Evolutionary conservation across 2,797 vertebrate species (phyloP), one percentile per base, ranked within the genome.

Genomic region (Lutjanus campechanus): DNA sequence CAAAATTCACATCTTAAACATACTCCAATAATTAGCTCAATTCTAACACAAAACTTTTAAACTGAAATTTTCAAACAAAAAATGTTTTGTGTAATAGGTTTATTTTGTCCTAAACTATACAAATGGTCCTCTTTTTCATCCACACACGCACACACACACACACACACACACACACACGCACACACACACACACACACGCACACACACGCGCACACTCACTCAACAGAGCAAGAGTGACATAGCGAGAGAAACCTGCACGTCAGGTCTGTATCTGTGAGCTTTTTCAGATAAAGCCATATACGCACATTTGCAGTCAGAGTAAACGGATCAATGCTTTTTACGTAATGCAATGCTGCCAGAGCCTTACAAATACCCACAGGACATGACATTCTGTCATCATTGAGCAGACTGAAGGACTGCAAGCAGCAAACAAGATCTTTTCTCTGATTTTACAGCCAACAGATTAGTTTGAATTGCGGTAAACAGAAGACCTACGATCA

Each of bases 291-390:
- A 91, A 49, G 67, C 50, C 76, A 84, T 63, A 73, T 89, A 77
- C 90, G 90, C 16, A 90, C 82, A 81, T 91, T 55, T 77, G 22
- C 83, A 67, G 70, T 25, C 54, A 83, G 66, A 78, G 88, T 93
- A 89, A 94, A 93, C 87, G 92, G 92, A 90, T 94, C 93, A 79
- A 93, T 94, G 46, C 15, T 13, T 82, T 85, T 93, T 89, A 82
- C 91, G 92, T 64, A 91, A 92, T 47, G n/a, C 29, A 49, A 43
- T 12, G 53, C 2, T 16, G 67, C 71, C 4, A n/a, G 17, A 65
- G 63, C 67, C 80, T 56, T 91, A 92, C 72, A 94, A 94, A 93
- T 90, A 93, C 83, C 59, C 11, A 7, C 49, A 44, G 79, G 49
- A 58, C n/a, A 11, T 22, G 50, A 55, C 69, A 63, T 65, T 53